These are phyloP conservation scores for Hypsopygia costalis DNA, from an alignment of 2,888 invertebrate genomes.

Conservation along the genomic window DNA sequence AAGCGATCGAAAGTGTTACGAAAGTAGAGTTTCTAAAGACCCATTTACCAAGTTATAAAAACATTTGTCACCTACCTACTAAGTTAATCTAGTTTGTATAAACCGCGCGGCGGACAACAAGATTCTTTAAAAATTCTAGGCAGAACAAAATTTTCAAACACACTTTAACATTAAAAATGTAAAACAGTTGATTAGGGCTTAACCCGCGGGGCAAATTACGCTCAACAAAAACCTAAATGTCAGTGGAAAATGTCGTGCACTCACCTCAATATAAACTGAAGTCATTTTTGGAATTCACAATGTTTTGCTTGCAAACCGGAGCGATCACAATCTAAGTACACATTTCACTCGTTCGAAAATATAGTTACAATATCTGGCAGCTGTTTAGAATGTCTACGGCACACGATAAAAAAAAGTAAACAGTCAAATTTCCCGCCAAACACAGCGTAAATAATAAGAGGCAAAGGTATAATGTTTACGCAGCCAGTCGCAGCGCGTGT, in stretches of 20 bases:
- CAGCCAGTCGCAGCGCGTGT: slow-evolving; percentile 67
- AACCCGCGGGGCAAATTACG: slow-evolving; percentile 47
- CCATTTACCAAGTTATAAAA: slow-evolving; percentile 6
- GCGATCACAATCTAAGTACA: slow-evolving; percentile 57
- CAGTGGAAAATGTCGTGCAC: slow-evolving; percentile 68
- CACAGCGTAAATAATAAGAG: slow-evolving; percentile 41
- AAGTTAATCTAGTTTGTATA: background rate
- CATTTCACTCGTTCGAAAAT: slow-evolving; percentile 47
- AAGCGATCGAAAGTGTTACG: slow-evolving; percentile 21
- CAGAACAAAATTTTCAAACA: no score
- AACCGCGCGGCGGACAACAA: background rate
- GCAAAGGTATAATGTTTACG: slow-evolving; percentile 42
- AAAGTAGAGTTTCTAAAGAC: slow-evolving; percentile 12
- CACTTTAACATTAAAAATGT: slow-evolving; percentile 23
- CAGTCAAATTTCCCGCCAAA: slow-evolving; percentile 64
- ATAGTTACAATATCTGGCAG: background rate
- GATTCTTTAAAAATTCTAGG: slow-evolving; percentile 4
- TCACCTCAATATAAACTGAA: slow-evolving; percentile 72
- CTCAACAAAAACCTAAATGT: slow-evolving; percentile 67
- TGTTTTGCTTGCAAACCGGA: slow-evolving; percentile 50
- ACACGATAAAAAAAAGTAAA: slow-evolving; percentile 21
- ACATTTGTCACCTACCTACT: background rate
- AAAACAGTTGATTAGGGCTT: slow-evolving; percentile 32
- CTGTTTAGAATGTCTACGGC: background rate
- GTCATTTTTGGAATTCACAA: slow-evolving; percentile 57